Evolutionary conservation across 2,113 vertebrate genomes (phyloP), one percentile per base, ranked within the genome.

Genomic region (Phyllopteryx taeniolatus): DNA sequence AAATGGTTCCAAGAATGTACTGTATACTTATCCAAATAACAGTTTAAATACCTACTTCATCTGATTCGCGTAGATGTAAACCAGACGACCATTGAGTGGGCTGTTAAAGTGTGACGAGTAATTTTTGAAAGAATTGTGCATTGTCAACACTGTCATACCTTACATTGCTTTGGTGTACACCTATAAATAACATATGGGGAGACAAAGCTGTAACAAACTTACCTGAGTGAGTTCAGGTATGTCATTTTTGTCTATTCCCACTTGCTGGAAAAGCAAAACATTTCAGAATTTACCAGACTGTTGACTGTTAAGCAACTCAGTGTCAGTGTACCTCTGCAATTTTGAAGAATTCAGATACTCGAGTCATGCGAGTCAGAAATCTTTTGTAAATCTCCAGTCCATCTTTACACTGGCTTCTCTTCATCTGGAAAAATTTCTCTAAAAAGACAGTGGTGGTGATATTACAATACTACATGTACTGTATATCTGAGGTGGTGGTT

Each of bases 391-490:
- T 98, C 94, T 99, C 98, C 86, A 99, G 91, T 31, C 96, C 98
- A 43, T 99, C 98, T 94, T 97, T 99, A 92, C 98, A 99, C 70
- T 99, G 98, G 71, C 96, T 95, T 87, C 96, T 96, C 91, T 99
- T 99, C 98, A 99, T 98, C 91, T 98, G 96, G 94, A 99, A 99
- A 88, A 99, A 99, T 85, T 99, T 99, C 91, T 99, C 98, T 99
- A 79, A 68, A 73, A 11, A 27, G 1, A 68, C 1, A 54, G 46
- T 54, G 6, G 33, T 19, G 33, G 5, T 39, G 7, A 19, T 35
- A 3, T 61, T 35, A 17, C 7, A 61, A 68, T 68, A 51, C 49
- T 51, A 51, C 15, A n/a, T 20, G 1, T 20, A 53, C 51, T 53
- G 51, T 53, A n/a, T 10, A n/a, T 20, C 20, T 51, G 17, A 3